These are phyloP conservation scores for Enhydra lutris DNA, from an alignment of 2,113 vertebrate genomes.

Conservation along the genomic window DNA sequence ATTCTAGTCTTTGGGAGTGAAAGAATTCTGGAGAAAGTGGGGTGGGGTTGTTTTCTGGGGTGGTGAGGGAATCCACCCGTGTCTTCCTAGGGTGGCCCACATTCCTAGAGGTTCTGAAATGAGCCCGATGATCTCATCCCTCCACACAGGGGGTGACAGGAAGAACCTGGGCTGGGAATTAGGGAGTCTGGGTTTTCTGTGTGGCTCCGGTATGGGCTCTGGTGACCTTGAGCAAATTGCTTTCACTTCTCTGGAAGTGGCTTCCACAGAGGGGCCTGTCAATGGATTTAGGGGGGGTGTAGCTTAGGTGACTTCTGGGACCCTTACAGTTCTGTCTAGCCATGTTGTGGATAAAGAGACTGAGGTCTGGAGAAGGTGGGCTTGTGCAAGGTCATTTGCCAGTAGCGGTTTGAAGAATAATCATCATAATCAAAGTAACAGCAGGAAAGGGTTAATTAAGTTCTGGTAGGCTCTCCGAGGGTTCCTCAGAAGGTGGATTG, in stretches of 20 bases:
- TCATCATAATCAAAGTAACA: neutral
- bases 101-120: slow-evolving; percentile 62
- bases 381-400: slow-evolving; percentile 42
- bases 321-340: neutral
- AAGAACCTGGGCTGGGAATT: neutral
- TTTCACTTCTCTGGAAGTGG: slow-evolving; percentile 2
- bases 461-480: neutral
- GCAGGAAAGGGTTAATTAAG: neutral
- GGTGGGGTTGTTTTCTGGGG: neutral
- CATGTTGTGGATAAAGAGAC: slow-evolving; percentile 15
- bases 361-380: neutral
- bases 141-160: neutral
- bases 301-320: neutral
- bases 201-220: neutral
- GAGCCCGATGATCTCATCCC: slow-evolving; percentile 64
- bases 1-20: neutral
- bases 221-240: slow-evolving; percentile 62
- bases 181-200: neutral
- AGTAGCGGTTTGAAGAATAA: slow-evolving; percentile 6
- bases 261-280: neutral
- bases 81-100: slow-evolving; percentile 50
- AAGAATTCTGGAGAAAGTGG: neutral
- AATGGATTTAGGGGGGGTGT: neutral
- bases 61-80: slow-evolving; percentile 25
- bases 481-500: neutral